phyloP scores from a whole-genome alignment of 1,140 invertebrate species.

The Drosophila mauritiana region DNA sequence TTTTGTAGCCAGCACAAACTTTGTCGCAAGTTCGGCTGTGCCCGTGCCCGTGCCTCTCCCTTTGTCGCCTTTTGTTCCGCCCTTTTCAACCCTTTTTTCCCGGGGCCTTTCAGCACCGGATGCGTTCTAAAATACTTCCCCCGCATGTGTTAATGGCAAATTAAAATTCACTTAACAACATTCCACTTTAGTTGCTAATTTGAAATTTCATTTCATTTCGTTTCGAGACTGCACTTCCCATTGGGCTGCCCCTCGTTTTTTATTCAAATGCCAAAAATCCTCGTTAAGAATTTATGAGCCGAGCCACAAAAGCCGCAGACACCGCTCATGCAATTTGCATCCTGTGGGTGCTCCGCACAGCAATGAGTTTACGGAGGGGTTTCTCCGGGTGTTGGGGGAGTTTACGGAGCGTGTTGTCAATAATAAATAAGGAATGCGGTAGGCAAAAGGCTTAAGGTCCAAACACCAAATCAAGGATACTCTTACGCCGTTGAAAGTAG shows the following conservation, averaged over 20 bases:
- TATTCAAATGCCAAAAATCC: conserved; percentile 55
- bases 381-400: background rate
- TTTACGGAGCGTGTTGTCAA: conserved; percentile 47
- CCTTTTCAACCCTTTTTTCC: conserved; percentile 64
- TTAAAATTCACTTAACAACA: conserved; percentile 80
- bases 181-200: conserved; percentile 70
- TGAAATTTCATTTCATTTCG: conserved; percentile 60
- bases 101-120: conserved; percentile 23
- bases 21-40: conserved; percentile 66
- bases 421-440: conserved; percentile 72
- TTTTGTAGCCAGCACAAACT: conserved; percentile 35
- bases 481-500: background rate
- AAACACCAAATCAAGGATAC: background rate
- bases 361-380: background rate
- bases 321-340: conserved; percentile 73
- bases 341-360: conserved; percentile 28
- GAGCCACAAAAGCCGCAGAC: conserved; percentile 67
- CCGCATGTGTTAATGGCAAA: conserved; percentile 67
- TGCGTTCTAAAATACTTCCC: background rate
- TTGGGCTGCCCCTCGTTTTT: conserved; percentile 24
- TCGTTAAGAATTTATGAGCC: conserved; percentile 74
- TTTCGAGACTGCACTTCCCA: conserved; percentile 22
- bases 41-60: background rate
- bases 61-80: conserved; percentile 50
- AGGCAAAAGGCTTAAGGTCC: conserved; percentile 6